Evolutionary conservation across 2,888 invertebrate species (phyloP).

Genomic region (Ennomos quercinarius): DNA sequence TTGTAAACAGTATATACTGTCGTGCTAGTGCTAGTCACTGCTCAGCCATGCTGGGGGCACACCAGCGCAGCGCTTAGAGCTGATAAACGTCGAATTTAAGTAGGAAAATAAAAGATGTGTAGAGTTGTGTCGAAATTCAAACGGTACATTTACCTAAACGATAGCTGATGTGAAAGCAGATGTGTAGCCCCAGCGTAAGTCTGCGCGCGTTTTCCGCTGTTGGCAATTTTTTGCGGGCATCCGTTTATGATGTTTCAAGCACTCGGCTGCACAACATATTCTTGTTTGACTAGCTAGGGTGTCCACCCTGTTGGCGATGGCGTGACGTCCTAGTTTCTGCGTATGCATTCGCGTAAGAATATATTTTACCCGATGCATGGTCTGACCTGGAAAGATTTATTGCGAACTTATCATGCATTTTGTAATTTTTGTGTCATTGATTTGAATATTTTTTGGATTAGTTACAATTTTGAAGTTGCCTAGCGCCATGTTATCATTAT

Average conservation of each 20-base stretch:
- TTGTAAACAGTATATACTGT: constrained; percentile 10
- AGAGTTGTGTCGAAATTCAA: no score
- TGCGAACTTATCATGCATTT: no score
- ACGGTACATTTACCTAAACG: not conserved
- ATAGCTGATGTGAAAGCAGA: not conserved
- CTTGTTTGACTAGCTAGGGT: constrained; percentile 4
- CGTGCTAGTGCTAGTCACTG: constrained; percentile 14
- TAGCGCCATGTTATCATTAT: no score
- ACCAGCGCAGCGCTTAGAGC: not conserved
- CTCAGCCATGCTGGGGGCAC: constrained; percentile 5
- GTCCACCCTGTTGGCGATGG: not conserved
- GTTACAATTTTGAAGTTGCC: no score
- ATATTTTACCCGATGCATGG: no score
- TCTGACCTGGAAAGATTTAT: no score
- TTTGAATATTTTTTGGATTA: no score
- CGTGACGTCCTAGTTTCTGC: not conserved
- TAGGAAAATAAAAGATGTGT: no score
- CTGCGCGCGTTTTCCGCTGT: constrained; percentile 18
- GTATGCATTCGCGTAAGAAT: no score
- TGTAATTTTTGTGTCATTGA: no score
- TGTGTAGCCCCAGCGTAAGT: constrained; percentile 1
- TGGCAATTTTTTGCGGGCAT: constrained; percentile 33
- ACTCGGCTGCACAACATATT: constrained; percentile 23
- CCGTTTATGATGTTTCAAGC: constrained; percentile 46
- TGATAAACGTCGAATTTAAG: not conserved